Evolutionary conservation across 2,797 vertebrate genomes (phyloP), one percentile per base, ranked within the genome.

Genomic region (Eremophila alpestris): DNA sequence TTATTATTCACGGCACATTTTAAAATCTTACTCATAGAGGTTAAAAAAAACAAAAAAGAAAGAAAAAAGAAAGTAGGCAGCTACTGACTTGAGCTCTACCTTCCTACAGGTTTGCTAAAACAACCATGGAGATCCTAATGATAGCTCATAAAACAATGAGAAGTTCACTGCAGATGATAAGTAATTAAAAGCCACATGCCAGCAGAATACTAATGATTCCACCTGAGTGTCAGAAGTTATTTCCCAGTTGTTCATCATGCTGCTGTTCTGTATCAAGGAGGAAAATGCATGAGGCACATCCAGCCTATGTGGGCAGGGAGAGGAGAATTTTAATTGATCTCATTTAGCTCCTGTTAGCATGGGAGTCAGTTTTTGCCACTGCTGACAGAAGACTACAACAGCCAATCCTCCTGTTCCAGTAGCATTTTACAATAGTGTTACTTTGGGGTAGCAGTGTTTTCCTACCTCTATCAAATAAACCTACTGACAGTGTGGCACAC

Each of bases 71-170:
- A 92, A 70, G 46, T 14, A 89, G 60, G 29, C 46, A 93, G 73
- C 29, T 74, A 77, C 5, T 64, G 55, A 90, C 81, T 56, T 36
- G 78, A 91, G 60, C 58, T 83, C 36, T 65, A 70, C 60, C 32
- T 92, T 92, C 74, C 74, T 65, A 78, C 56, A 67, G 41, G 41
- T 79, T 93, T 91, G 70, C 84, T 83, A 48, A 49, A 92, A 92
- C 79, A 73, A 46, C 14, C 49, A 73, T 2, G 3, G 68, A 36
- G 67, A 89, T 76, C 15, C 48, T 55, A 52, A 54, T 24, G 54
- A 67, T 16, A 81, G 64, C 38, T 85, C 30, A 62, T 64, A 75
- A 90, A 95, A 80, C 36, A 79, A 36, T 41, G 65, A 29, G 70
- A 79, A 24, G 58, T 41, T n/a, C 81, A 69, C 29, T 46, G 63